Base-by-base conservation (phyloP, 2,113 vertebrate genomes). In the Ceuthmochares aereus region DNA sequence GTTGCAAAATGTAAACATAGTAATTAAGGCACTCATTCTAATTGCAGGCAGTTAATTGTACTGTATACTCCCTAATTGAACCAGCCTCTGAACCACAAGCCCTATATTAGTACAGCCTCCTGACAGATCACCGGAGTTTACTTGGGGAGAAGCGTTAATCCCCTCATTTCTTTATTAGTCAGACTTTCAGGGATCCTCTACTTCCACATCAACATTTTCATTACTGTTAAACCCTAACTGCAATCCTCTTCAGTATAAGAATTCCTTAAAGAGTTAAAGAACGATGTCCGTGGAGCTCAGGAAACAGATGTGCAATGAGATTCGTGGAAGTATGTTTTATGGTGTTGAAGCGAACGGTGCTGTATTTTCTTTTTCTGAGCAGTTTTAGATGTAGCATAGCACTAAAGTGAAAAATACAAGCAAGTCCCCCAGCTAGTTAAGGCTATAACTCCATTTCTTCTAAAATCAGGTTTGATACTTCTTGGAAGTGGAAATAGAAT, bases 41-140 rank as follows among this genome's bases (percentile, higher is more conserved):
- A 96, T 96, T 96, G 94, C 93, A 68, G 74, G 68, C 37, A 54
- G 81, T 94, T 96, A 96, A 94, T 93, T 92, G 90, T 29, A 37
- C 92, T 54, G 92, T 69, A 63, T 68, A 56, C 84, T 40, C 87
- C 82, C 67, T 90, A 84, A 89, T 45, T 76, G 88, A 90, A 82
- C 87, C 80, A 30, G 93, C 42, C 66, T 22, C 58, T 16, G 40
- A 73, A 84, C 78, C 26, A 9, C 43, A 25, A 81, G 68, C 59
- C 67, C 64, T 25, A 4, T 16, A 6, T 68, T 78, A 60, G 20
- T 63, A 14, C 80, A 79, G 78, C 78, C 83, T 94, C 86, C 84
- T 25, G 36, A 37, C 45, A 58, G 58, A 80, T 70, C 75, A 6
- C 26, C 20, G 70, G 45, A 30, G 95, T 37, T 89, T 32, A 29